phyloP scores from a whole-genome alignment of 2,797 vertebrate species.

The Chelonia mydas region DNA sequence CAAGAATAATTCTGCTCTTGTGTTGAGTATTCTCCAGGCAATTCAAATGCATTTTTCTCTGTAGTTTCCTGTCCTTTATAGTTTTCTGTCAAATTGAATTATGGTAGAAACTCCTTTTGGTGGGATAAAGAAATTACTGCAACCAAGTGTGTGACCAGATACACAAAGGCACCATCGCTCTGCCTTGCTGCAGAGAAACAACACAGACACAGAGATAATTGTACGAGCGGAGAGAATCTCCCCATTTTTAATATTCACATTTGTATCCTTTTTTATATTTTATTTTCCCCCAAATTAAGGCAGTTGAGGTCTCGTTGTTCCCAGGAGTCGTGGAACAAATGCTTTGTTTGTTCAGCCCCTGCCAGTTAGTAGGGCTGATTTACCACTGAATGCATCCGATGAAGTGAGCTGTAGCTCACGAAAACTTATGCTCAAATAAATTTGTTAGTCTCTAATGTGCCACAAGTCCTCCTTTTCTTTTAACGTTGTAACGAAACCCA shows the following conservation, averaged over 20 bases:
- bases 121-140: neutral
- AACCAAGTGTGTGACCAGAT: neutral
- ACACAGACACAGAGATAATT: neutral
- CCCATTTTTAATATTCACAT: neutral
- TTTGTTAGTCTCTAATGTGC: no score
- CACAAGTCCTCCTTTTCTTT: no score
- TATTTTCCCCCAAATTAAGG: accelerated
- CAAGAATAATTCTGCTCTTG: accelerated
- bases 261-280: neutral
- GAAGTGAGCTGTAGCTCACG: no score
- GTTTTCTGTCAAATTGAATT: accelerated
- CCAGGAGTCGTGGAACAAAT: neutral
- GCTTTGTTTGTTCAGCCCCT: neutral
- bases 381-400: neutral
- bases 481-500: neutral
- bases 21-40: accelerated
- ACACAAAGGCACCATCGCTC: neutral
- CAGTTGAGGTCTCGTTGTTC: neutral
- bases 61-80: neutral
- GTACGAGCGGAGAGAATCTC: neutral
- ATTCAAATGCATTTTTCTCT: neutral
- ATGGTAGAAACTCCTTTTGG: neutral
- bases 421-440: no score
- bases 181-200: neutral
- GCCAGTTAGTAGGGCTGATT: neutral